These are phyloP conservation scores for Ascaphus truei DNA, from an alignment of 2,113 vertebrate species.

Conservation along the genomic window DNA sequence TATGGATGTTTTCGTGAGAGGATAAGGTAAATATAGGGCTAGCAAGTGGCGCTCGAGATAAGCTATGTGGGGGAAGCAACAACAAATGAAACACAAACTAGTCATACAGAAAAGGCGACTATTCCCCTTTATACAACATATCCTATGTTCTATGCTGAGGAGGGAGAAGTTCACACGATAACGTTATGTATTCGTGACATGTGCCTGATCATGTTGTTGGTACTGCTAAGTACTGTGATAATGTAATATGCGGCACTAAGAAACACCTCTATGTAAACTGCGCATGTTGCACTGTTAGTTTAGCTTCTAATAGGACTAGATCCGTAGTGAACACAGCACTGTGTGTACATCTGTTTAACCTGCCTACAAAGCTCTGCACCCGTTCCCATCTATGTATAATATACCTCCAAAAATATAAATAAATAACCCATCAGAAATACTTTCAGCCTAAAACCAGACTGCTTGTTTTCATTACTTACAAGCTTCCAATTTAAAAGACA, in stretches of 20 bases:
- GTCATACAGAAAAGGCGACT: too few relatives aligned
- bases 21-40: too few relatives aligned
- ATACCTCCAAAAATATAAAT: background rate
- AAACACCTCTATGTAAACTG: background rate
- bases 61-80: too few relatives aligned
- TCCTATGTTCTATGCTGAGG: too few relatives aligned
- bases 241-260: background rate
- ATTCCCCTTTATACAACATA: too few relatives aligned
- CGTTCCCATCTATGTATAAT: background rate
- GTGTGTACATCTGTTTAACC: background rate
- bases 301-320: background rate
- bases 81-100: too few relatives aligned
- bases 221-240: background rate
- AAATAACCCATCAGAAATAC: too few relatives aligned
- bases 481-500: slow-evolving; percentile 52
- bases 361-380: background rate
- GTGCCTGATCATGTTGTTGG: background rate
- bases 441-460: background rate
- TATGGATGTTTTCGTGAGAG: too few relatives aligned
- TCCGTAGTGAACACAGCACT: background rate
- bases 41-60: too few relatives aligned
- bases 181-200: too few relatives aligned
- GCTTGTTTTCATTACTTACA: slow-evolving; percentile 7
- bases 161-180: too few relatives aligned
- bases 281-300: background rate